Base-by-base conservation (phyloP, 2,113 vertebrate genomes). In the Callospermophilus lateralis region DNA sequence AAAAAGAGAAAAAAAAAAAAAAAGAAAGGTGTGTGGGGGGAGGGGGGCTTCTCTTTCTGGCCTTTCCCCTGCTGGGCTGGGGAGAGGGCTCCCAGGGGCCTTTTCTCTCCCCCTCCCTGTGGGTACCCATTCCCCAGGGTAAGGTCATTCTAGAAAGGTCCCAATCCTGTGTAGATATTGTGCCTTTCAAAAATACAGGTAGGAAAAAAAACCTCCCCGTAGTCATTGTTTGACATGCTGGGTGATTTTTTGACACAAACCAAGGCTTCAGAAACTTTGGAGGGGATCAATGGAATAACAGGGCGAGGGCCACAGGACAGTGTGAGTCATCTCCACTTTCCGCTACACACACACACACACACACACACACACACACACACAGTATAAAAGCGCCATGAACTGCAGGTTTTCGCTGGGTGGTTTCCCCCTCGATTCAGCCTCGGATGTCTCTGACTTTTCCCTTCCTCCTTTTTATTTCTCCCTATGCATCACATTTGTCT, bases 381-480 rank as follows among this genome's bases (percentile, higher is more conserved):
- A 45, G 45, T 45, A 45, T 9, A 81, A 90, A 79, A 86, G 83
- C 92, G 77, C 51, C 0, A 32, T 55, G 95, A 72, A 61, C 67
- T 95, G 90, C 78, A 5, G 67, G 89, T 78, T 97, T 86, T 81
- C 13, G n/a, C 79, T n/a, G 42, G 67, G 74, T 83, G 55, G 34
- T 87, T 97, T 96, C 96, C 93, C 61, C 80, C 84, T 94, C 28
- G 11, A 13, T 93, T 96, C 85, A 94, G 65, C 65, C 51, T 93
- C 92, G 8, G 13, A 67, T 87, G 86, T 92, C 85, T 73, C 42
- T 7, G 79, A 11, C 83, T 78, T 42, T 8, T 37, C 61, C 76
- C 74, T 97, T 93, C 86, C 95, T 95, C 80, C 70, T 74, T 94
- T 94, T 83, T 77, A 76, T 94, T 97, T 92, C 89, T 95, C 89